phyloP scores from a whole-genome alignment of 2,113 vertebrate genomes.

The Aptenodytes forsteri region DNA sequence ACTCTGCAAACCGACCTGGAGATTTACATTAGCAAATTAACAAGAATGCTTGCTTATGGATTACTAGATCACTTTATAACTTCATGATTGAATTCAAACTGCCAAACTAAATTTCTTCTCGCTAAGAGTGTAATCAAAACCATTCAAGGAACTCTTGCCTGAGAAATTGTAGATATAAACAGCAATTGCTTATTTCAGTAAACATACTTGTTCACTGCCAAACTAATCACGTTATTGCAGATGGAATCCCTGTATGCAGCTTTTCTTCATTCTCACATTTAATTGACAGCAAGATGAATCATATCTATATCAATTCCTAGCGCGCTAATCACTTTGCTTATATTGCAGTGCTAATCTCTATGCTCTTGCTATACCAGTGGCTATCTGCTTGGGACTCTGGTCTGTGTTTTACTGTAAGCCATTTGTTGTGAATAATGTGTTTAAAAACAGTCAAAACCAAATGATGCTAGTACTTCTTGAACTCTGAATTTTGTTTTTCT shows the following conservation, averaged over 20 bases:
- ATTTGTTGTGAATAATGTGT: not conserved
- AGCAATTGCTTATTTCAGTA: slow-evolving; percentile 64
- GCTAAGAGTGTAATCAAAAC: slow-evolving; percentile 44
- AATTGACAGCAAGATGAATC: slow-evolving; percentile 64
- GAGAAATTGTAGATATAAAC: slow-evolving; percentile 69
- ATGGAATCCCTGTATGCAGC: slow-evolving; percentile 56
- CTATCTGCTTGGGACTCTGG: not conserved
- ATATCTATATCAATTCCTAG: slow-evolving; percentile 42
- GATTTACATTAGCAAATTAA: slow-evolving; percentile 16
- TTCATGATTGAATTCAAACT: slow-evolving; percentile 62
- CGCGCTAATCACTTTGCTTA: not conserved
- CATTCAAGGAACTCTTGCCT: slow-evolving; percentile 65
- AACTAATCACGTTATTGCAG: slow-evolving; percentile 36
- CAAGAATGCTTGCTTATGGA: slow-evolving; percentile 14
- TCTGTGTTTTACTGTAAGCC: not conserved
- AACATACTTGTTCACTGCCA: slow-evolving; percentile 51
- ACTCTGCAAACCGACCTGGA: slow-evolving; percentile 27
- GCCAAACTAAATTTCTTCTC: slow-evolving; percentile 54
- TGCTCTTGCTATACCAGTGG: not conserved
- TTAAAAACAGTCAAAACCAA: not conserved
- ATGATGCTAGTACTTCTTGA: not conserved
- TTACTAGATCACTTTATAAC: slow-evolving; percentile 57
- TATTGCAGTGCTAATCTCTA: not conserved
- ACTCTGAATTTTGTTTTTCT: not conserved
- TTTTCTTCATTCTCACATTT: slow-evolving; percentile 53